Base-by-base conservation (phyloP, 2,113 vertebrate genomes). In the Cyprinodon brontotheroides region DNA sequence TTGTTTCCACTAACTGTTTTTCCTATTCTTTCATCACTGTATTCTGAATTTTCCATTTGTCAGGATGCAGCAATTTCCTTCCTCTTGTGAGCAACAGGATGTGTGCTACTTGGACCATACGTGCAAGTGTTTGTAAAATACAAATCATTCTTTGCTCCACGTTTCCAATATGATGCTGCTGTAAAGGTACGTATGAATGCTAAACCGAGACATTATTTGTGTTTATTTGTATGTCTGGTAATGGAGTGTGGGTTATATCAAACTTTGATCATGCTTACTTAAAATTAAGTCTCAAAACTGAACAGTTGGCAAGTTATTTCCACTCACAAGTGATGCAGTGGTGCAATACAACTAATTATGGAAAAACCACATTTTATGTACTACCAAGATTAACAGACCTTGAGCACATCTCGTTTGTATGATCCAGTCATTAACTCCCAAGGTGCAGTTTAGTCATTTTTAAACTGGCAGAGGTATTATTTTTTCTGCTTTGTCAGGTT, bases 61-160 rank as follows among this genome's bases (percentile, higher is more conserved):
- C 1, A 40, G 79, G 72, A 82, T 77, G 64, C 47, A 29, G 68
- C 73, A 11, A 66, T 66, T 89, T 92, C 89, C 91, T 90, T 86
- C 87, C 85, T 84, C 81, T 65, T 61, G 17, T 64, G 75, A 86
- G 89, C 86, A 89, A 90, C 90, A 90, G 91, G 91, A 92, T 87
- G 89, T 65, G 75, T 68, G 81, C 80, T 66, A 29, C 70, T 84
- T 43, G 79, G 71, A 65, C 63, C 47, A 9, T 85, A 80, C 70
- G 67, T 80, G 81, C 70, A 47, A 3, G 61, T 64, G 69, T 67
- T 74, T 65, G 60, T 66, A 70, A 77, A 70, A 74, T 75, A 61
- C 85, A 80, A 89, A 89, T 89, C 64, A 70, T 60, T 76, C 86
- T 74, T 57, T 43, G 72, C 78, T 74, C 68, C 40, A 48, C 1